phyloP scores from a whole-genome alignment of 1,140 invertebrate species.

The Leptonema lineaticorne region DNA sequence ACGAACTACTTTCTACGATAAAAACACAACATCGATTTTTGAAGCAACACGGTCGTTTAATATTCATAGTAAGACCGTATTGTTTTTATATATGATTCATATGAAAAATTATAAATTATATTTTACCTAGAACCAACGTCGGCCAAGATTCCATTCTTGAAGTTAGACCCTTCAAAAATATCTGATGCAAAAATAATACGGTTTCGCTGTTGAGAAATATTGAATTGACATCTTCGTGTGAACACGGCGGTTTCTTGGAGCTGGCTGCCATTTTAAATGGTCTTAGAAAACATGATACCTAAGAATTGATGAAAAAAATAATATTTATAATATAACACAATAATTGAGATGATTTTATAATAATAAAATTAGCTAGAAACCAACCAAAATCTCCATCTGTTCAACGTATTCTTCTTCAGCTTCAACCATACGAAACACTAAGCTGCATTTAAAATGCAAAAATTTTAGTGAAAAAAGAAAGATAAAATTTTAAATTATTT shows the following conservation, averaged over 20 bases:
- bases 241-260: constrained; percentile 89
- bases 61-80: constrained; percentile 1
- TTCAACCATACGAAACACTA: constrained; percentile 92
- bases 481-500: background rate
- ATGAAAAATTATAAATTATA: background rate
- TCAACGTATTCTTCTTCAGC: constrained; percentile 90
- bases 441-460: constrained; percentile 54
- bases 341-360: background rate
- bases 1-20: constrained; percentile 6
- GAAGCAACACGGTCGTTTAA: background rate
- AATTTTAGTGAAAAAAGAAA: background rate
- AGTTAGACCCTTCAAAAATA: constrained; percentile 91
- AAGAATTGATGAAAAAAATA: constrained; percentile 29
- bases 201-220: constrained; percentile 95
- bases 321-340: background rate
- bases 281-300: constrained; percentile 89
- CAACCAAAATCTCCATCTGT: constrained; percentile 78
- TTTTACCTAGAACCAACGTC: constrained; percentile 78
- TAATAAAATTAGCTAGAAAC: background rate
- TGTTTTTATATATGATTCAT: background rate
- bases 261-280: constrained; percentile 94
- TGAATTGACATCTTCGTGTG: constrained; percentile 93
- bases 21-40: constrained; percentile 2
- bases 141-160: constrained; percentile 93
- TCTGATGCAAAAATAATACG: constrained; percentile 91